Conservation (phyloP, 2,797 vertebrate species). For the Atherinosoma microstoma region DNA sequence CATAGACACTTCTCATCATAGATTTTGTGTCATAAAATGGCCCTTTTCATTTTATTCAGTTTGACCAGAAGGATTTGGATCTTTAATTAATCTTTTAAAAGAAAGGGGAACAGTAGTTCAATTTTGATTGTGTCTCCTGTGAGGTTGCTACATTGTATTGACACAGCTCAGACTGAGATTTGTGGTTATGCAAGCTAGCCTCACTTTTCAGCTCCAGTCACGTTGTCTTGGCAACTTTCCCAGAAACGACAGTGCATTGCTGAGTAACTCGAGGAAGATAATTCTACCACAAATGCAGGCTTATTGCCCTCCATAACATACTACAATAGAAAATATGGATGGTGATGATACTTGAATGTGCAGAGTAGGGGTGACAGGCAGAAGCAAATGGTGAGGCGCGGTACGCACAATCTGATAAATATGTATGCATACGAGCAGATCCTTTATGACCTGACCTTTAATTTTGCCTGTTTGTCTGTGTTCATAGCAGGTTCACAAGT, state of each 20-base stretch:
- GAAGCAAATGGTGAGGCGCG: not conserved
- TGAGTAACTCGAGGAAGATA: constrained; percentile 39
- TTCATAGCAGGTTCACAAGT: constrained; percentile 55
- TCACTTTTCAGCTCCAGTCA: constrained; percentile 51
- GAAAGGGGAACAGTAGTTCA: constrained; percentile 4
- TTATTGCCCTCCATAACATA: constrained; percentile 58
- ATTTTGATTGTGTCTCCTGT: constrained; percentile 18
- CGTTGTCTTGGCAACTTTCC: constrained; percentile 63
- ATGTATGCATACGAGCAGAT: constrained; percentile 40
- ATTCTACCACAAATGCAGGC: constrained; percentile 52
- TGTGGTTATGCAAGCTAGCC: constrained; percentile 49
- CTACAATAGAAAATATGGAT: constrained; percentile 32
- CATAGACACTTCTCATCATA: not conserved
- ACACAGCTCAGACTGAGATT: constrained; percentile 55
- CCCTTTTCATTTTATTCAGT: not conserved
- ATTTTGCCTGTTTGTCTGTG: constrained; percentile 52
- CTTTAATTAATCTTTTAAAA: not conserved
- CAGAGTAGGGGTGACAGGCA: not conserved
- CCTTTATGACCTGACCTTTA: constrained; percentile 55
- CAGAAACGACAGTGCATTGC: constrained; percentile 61
- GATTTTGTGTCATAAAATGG: no score
- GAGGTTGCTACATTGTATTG: constrained; percentile 34
- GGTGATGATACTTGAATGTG: constrained; percentile 21
- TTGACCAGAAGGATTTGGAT: not conserved
- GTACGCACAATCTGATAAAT: constrained; percentile 45